These are phyloP conservation scores for Epizoanthus rinbou DNA, from an alignment of 92 coral and sea anemone species.

Conservation along the genomic window DNA sequence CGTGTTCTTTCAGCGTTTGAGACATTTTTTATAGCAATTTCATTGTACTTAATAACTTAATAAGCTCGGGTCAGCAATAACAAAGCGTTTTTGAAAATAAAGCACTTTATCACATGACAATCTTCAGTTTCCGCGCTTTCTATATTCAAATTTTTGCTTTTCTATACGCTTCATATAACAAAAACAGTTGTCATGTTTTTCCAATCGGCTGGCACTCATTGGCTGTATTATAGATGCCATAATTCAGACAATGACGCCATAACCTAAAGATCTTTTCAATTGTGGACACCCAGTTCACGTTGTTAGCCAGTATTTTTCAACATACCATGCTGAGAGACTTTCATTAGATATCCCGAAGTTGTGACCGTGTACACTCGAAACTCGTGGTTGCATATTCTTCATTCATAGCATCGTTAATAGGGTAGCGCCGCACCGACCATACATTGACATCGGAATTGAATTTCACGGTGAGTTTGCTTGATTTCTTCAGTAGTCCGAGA, in stretches of 20 bases:
- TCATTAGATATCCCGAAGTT: slow-evolving; percentile 14
- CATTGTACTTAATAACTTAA: not conserved
- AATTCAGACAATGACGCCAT: slow-evolving; percentile 45
- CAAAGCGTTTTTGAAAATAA: not conserved
- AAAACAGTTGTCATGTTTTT: slow-evolving; percentile 41
- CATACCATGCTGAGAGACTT: slow-evolving; percentile 10
- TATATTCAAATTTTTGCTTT: slow-evolving; percentile 35
- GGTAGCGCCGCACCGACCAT: not conserved
- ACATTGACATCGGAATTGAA: not conserved
- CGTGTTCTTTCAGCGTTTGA: not conserved
- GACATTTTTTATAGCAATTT: not conserved
- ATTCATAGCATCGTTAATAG: not conserved
- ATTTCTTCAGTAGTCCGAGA: not conserved
- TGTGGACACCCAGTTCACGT: slow-evolving; percentile 29
- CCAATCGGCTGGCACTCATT: slow-evolving; percentile 8
- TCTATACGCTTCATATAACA: slow-evolving; percentile 33
- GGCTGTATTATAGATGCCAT: slow-evolving; percentile 15
- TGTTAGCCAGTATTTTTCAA: slow-evolving; percentile 16
- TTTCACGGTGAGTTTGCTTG: slow-evolving; percentile 20
- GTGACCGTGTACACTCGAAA: not conserved
- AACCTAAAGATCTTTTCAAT: slow-evolving; percentile 26
- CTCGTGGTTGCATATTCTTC: not conserved
- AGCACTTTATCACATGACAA: slow-evolving; percentile 24
- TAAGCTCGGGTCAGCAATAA: not conserved
- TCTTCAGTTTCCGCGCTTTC: slow-evolving; percentile 27